A percentile compares a stretch with the other conserved stretches of the same genome.
phyloP scores from a whole-genome alignment of 2,113 vertebrate genomes.

The Rhipidura dahli region DNA sequence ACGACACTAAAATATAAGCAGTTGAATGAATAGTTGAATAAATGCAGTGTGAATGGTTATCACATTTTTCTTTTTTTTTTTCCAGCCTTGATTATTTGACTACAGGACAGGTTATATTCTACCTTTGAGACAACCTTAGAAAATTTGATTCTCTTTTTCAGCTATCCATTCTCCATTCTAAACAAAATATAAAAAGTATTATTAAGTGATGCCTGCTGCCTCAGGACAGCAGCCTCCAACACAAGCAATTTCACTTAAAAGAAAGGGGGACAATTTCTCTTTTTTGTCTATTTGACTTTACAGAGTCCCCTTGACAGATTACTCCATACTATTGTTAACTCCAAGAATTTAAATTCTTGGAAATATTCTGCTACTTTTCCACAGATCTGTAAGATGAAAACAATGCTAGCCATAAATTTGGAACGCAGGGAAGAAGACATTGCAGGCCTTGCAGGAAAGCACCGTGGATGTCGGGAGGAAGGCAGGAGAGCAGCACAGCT shows the following conservation, averaged over 20 bases:
- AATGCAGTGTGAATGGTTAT: not conserved
- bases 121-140: not conserved
- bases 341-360: not conserved
- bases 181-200: not conserved
- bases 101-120: not conserved
- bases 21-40: not conserved
- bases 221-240: not conserved
- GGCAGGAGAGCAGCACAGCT: not conserved
- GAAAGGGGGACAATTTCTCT: not conserved
- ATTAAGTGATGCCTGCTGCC: not conserved
- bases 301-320: not conserved
- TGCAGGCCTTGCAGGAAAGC: not conserved
- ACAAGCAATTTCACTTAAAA: not conserved
- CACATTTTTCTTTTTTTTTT: not conserved
- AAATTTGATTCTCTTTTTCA: not conserved
- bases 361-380: not conserved
- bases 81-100: not conserved
- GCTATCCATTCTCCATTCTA: not conserved
- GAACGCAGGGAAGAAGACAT: not conserved
- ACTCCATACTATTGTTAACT: not conserved
- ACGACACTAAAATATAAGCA: not conserved
- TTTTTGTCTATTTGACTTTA: not conserved
- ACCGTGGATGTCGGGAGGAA: not conserved
- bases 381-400: not conserved
- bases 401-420: not conserved